phyloP scores from a whole-genome alignment of 2,113 vertebrate species.

The Hippocampus guttulatus region DNA sequence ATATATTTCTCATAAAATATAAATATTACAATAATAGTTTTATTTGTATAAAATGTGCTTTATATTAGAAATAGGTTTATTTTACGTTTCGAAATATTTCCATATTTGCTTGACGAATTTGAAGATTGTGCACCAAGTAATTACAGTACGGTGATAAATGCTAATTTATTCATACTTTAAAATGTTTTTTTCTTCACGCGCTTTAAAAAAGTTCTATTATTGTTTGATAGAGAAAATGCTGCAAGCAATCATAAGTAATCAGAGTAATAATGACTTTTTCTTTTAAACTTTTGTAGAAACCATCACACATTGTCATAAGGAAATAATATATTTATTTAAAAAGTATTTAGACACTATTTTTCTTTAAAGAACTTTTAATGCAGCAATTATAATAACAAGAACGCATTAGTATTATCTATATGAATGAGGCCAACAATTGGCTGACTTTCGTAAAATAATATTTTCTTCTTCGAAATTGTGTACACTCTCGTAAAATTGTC shows the following conservation, averaged over 20 bases:
- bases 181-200: too few species aligned
- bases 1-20: too few species aligned
- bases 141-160: too few species aligned
- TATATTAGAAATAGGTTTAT: too few species aligned
- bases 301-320: not conserved
- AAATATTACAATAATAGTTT: too few species aligned
- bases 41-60: too few species aligned
- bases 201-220: not conserved
- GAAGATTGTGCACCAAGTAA: too few species aligned
- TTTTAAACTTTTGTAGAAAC: not conserved
- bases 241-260: too few species aligned
- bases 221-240: not conserved
- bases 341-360: too few species aligned
- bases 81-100: too few species aligned
- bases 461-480: not conserved
- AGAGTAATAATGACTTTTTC: not conserved
- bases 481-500: not conserved
- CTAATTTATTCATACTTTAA: too few species aligned
- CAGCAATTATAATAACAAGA: not conserved
- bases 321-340: not conserved
- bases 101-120: too few species aligned
- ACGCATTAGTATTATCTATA: not conserved
- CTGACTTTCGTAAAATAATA: not conserved
- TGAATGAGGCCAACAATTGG: not conserved
- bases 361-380: not conserved